Evolutionary conservation across 2,888 invertebrate genomes (phyloP), one percentile per base, ranked within the genome.

Genomic region (Ligdia adustata): DNA sequence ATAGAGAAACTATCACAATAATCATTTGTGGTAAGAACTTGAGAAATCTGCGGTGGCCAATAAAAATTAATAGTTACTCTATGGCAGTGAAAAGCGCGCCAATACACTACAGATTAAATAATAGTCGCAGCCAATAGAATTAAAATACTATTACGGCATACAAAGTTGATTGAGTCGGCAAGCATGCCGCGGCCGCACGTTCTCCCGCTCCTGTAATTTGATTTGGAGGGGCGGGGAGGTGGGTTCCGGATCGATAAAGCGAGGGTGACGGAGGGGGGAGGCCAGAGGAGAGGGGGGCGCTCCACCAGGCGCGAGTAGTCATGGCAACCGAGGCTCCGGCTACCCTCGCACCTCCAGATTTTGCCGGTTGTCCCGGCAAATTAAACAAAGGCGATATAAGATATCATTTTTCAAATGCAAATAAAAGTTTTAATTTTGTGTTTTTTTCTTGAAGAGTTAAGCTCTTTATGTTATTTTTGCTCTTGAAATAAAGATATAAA

Each of bases 131-230:
- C 76, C 80, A 82, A 88, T 84, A 78, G 79, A 87, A 87, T 89
- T 87, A 87, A 88, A 88, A 89, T 88, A 85, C 86, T 84, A 86
- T 86, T 86, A 85, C 78, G 77, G 74, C 81, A 83, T 85, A 84
- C 81, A 81, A 80, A 82, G 83, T 86, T 87, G 86, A 88, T 88
- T 84, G 83, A 85, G 72, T 65, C 60, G 66, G 60, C 35, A 50
- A 37, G 39, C 45, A 51, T 55, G 48, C 45, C 41, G 54, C 43
- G 44, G 56, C 52, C 52, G 52, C 60, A 57, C 57, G 60, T 60
- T 58, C 60, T 67, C 70, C 70, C 69, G 70, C 69, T 82, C 82
- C 82, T 85, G 89, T 88, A 88, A 88, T 88, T 89, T 87, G 88
- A 89, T 89, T 89, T 89, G 87, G 88, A 82, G 87, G 79, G 79